Conservation (phyloP, 2,113 vertebrate genomes). For the Silurus asotus region DNA sequence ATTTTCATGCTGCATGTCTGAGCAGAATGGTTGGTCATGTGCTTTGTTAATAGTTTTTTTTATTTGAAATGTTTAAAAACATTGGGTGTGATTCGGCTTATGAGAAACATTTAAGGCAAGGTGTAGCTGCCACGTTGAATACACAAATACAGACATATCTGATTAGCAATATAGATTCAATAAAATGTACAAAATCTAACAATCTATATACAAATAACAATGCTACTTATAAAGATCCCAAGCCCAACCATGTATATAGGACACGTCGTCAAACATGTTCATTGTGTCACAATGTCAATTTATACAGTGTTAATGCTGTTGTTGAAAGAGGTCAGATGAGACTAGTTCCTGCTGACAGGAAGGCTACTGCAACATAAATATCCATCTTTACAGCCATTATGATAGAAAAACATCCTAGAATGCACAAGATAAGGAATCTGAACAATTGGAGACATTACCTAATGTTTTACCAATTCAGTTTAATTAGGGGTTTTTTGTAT, state of each 20-base stretch:
- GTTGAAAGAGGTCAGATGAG: background rate
- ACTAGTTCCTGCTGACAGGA: background rate
- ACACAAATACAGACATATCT: background rate
- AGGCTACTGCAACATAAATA: background rate
- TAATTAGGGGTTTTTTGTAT: no score
- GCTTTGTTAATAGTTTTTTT: background rate
- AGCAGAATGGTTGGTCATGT: background rate
- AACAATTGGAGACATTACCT: background rate
- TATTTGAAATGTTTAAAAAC: background rate
- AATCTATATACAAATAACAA: background rate
- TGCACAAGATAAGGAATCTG: background rate
- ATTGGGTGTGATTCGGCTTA: background rate
- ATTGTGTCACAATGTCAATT: background rate
- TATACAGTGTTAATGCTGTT: background rate
- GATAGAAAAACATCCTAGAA: background rate
- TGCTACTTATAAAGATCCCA: background rate
- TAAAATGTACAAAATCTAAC: background rate
- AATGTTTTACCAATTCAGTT: no score
- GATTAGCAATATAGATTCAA: background rate
- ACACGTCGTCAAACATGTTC: background rate
- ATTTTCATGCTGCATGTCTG: conserved; percentile 25
- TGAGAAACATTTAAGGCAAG: background rate
- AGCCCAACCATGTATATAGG: background rate
- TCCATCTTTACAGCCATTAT: background rate
- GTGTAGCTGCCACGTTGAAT: background rate